Base-by-base conservation (phyloP, 1,140 invertebrate species). In the Pogonomyrmex barbatus region DNA sequence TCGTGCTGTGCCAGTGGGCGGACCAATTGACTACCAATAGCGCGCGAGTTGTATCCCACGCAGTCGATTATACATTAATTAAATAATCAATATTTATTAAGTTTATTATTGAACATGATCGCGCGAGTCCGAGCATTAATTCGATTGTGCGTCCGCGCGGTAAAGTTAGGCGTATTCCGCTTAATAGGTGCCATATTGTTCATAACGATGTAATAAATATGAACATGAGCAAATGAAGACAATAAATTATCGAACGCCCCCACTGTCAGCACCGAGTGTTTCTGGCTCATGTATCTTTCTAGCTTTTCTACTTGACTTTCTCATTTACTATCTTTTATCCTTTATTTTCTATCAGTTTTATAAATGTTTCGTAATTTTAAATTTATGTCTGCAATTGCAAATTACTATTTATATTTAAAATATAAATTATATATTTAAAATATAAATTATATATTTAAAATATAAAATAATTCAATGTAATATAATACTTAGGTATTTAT, bases 41-140 rank as follows among this genome's bases (percentile, higher is more conserved):
- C 77, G 82, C 62, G 63, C 76, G 68, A 9, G 47, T 24, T 10
- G 62, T 89, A 56, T 88, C 91, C 88, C 88, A 92, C 92, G 88
- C 88, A 75, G 82, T 90, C 90, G 88, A 92, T 93, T 92, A 92
- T 91, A 94, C 91, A 93, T 94, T 94, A 94, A 94, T 94, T 94
- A 94, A 94, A 95, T 92, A 93, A 95, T 95, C 93, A 94, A 95
- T 95, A 95, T 95, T 94, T 94, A 94, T 94, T 92, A 92, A 94
- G 91, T 91, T 93, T 89, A 93, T 93, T 94, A 92, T 87, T 71
- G 65, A 87, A 86, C 83, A 68, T 60, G 77, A 65, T 85, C 90
- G 89, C 88, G 85, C 91, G 89, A 88, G 85, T 87, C 81, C 81
- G 82, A 12, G 77, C 84, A 94, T 93, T 93, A 93, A 93, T 94